A percentile compares a stretch with the other conserved stretches of the same genome.
phyloP scores from a whole-genome alignment of 1,140 invertebrate species.

The Zaprionus ornatus region DNA sequence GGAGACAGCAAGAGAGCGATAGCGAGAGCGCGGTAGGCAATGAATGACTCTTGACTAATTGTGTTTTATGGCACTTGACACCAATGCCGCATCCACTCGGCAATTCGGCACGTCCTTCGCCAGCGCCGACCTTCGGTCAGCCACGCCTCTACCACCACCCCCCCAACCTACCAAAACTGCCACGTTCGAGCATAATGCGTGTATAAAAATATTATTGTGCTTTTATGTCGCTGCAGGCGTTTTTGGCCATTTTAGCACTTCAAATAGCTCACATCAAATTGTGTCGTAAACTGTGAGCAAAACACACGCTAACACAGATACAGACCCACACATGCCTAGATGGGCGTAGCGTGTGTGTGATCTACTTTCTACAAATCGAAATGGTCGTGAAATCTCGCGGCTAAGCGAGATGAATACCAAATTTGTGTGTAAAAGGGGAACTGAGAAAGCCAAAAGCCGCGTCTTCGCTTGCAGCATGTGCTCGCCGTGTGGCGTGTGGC shows the following conservation, averaged over 20 bases:
- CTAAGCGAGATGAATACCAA: conserved; percentile 34
- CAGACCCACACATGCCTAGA: neutral
- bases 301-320: neutral
- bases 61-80: conserved; percentile 46
- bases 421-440: conserved; percentile 14
- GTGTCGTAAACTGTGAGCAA: conserved; percentile 12
- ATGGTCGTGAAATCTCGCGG: conserved; percentile 12
- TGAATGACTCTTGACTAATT: conserved; percentile 44
- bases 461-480: no score
- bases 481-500: neutral
- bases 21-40: conserved; percentile 18
- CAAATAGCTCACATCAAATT: conserved; percentile 28
- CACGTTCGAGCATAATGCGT: conserved; percentile 40
- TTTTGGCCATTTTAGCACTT: conserved; percentile 45
- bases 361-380: conserved; percentile 24
- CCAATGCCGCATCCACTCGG: neutral
- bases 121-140: conserved; percentile 1
- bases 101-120: conserved; percentile 25
- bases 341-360: neutral
- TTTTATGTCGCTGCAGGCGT: conserved; percentile 40
- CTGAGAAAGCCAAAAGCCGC: neutral
- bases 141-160: neutral
- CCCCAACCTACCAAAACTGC: neutral
- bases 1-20: neutral
- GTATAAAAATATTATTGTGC: conserved; percentile 46